These are phyloP conservation scores for Formica aserva DNA, from an alignment of 2,888 invertebrate species.

Conservation along the genomic window DNA sequence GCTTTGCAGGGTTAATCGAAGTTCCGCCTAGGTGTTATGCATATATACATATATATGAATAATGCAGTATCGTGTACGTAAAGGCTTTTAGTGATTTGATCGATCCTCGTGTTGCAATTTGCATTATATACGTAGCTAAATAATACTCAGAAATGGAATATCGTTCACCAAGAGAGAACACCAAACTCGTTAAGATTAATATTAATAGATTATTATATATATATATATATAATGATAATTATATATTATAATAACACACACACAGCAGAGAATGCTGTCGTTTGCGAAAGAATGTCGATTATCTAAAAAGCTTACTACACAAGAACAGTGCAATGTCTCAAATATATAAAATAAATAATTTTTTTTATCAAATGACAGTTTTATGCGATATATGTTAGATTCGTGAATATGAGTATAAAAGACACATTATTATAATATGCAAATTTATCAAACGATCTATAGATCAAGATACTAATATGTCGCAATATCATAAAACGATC, in stretches of 20 bases:
- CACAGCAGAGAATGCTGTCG: neutral
- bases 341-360: conserved; percentile 19
- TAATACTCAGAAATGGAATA: conserved; percentile 62
- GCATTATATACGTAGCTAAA: conserved; percentile 26
- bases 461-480: neutral
- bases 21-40: neutral
- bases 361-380: conserved; percentile 29
- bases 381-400: conserved; percentile 27
- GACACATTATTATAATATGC: neutral
- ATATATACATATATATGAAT: conserved; percentile 2
- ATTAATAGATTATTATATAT: conserved; percentile 63
- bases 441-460: conserved; percentile 25
- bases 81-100: conserved; percentile 24
- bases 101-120: conserved; percentile 26
- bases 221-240: too few species aligned
- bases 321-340: neutral
- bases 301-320: neutral
- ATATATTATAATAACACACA: neutral
- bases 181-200: conserved; percentile 77
- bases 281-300: neutral
- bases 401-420: neutral
- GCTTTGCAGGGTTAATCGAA: neutral
- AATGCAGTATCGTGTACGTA: conserved; percentile 3
- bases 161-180: conserved; percentile 71
- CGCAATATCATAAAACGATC: conserved; percentile 1